These are phyloP conservation scores for Xenopus borealis DNA, from an alignment of 2,113 vertebrate species.

Conservation along the genomic window DNA sequence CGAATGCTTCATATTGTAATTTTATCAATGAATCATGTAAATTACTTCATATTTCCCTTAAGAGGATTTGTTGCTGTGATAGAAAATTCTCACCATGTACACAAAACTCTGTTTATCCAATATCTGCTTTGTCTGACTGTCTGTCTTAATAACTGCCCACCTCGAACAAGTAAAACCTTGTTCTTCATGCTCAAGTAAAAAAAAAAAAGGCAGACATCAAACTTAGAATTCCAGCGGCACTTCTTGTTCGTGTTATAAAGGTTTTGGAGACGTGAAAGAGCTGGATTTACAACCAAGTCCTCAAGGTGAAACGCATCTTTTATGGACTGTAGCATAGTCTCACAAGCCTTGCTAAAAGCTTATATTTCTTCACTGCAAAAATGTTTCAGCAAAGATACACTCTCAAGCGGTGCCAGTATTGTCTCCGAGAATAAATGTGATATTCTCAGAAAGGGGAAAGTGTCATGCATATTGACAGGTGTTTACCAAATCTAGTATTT, in stretches of 20 bases:
- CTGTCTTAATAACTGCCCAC: no score
- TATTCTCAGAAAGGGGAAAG: conserved; percentile 17
- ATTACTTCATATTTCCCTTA: no score
- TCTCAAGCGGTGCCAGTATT: conserved; percentile 10
- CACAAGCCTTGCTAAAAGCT: not conserved
- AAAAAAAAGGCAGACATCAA: not conserved
- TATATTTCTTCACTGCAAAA: conserved; percentile 17
- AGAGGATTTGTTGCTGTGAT: no score
- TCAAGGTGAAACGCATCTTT: conserved; percentile 38
- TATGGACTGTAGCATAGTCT: conserved; percentile 33
- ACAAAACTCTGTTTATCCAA: no score
- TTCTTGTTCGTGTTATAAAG: conserved; percentile 7
- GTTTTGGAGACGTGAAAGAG: conserved; percentile 7
- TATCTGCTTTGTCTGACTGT: no score
- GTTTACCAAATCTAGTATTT: not conserved
- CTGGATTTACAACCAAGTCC: conserved; percentile 23
- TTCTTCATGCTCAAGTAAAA: no score
- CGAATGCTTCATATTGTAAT: no score
- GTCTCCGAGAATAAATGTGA: conserved; percentile 28
- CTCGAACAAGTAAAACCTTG: no score
- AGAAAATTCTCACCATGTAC: no score
- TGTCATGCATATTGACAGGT: conserved; percentile 10
- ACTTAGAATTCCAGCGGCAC: conserved; percentile 19
- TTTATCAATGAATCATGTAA: no score
- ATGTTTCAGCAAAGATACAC: conserved; percentile 19